These are phyloP conservation scores for Oreamnos americanus DNA, from an alignment of 2,113 vertebrate genomes.

Conservation along the genomic window DNA sequence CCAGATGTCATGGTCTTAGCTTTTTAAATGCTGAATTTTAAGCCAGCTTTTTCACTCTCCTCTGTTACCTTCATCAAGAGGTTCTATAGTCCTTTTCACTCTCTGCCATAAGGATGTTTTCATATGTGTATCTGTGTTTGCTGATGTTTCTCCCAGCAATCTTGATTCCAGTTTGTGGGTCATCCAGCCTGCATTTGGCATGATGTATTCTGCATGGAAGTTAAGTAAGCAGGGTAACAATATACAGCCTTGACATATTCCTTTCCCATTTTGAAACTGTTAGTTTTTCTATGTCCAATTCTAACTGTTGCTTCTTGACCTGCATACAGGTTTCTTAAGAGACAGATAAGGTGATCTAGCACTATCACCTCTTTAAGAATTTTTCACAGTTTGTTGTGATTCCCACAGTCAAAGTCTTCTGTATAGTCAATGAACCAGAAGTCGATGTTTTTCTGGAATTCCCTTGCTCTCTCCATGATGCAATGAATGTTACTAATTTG, in stretches of 20 bases:
- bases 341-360: not conserved
- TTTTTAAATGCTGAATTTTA: not conserved
- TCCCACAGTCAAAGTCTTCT: not conserved
- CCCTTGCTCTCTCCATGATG: not conserved
- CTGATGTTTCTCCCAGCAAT: not conserved
- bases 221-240: not conserved
- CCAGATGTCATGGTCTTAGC: not conserved
- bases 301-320: not conserved
- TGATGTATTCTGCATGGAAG: not conserved
- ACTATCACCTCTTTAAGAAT: not conserved
- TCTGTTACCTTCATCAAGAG: not conserved
- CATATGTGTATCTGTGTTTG: not conserved
- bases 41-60: not conserved
- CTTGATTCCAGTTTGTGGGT: not conserved
- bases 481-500: not conserved
- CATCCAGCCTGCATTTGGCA: not conserved
- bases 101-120: not conserved
- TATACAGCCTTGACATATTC: not conserved
- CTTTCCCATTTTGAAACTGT: not conserved
- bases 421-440: not conserved
- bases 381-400: not conserved
- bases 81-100: not conserved
- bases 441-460: not conserved
- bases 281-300: not conserved
- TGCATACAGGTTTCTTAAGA: not conserved